Percentiles rank a stretch among this genome's conserved stretches.
phyloP scores from a whole-genome alignment of 2,888 invertebrate species.

The Ceratothoa steindachneri region DNA sequence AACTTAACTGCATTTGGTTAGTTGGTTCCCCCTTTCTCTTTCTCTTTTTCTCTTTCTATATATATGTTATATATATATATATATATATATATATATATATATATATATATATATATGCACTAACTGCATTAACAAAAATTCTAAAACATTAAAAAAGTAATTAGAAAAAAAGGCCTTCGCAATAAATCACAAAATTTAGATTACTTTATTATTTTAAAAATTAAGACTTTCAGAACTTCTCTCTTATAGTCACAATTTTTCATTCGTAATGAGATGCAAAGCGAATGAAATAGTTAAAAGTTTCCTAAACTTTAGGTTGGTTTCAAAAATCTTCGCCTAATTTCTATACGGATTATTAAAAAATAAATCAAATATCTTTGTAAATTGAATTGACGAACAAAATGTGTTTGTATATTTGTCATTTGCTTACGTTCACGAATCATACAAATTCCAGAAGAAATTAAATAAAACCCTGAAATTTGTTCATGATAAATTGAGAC shows the following conservation, averaged over 20 bases:
- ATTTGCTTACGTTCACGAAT: not conserved
- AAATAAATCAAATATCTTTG: not conserved
- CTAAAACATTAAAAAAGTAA: constrained; percentile 7
- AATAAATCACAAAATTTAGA: constrained; percentile 12
- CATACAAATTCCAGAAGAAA: too few relatives aligned
- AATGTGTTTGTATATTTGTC: not conserved
- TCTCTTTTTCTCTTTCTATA: too few relatives aligned
- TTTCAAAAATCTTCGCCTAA: constrained; percentile 8
- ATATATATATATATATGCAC: constrained; percentile 6
- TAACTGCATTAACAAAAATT: not conserved
- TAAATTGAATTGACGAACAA: not conserved
- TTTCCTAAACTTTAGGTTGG: constrained; percentile 7
- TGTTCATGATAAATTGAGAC: too few relatives aligned
- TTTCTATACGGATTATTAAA: not conserved
- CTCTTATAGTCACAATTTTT: constrained; percentile 36
- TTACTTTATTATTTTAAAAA: constrained; percentile 15
- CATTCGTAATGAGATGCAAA: constrained; percentile 34
- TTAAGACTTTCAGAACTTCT: constrained; percentile 9
- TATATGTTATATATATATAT: constrained; percentile 4
- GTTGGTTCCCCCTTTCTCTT: too few relatives aligned
- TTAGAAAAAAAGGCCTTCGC: constrained; percentile 4
- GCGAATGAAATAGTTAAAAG: constrained; percentile 9
- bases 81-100: constrained; percentile 15
- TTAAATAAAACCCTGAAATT: too few relatives aligned
- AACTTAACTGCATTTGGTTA: too few relatives aligned